Percentiles rank a stretch among this genome's conserved stretches.
phyloP scores from a whole-genome alignment of 2,113 vertebrate genomes.

The Microtus richardsoni region DNA sequence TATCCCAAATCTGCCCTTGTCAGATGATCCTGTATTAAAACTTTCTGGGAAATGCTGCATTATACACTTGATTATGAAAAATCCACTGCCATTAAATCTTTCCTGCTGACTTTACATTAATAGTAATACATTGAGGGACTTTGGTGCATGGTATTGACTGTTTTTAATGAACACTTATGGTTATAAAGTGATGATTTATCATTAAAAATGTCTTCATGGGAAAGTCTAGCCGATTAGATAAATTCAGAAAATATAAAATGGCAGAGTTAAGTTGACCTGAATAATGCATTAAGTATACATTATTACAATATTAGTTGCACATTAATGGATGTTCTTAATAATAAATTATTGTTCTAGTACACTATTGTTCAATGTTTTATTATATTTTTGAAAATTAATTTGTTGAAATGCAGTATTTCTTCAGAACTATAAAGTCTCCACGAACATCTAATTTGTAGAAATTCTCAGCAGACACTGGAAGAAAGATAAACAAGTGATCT shows the following conservation, averaged over 20 bases:
- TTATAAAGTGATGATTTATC: constrained; percentile 47
- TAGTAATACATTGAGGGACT: constrained; percentile 2
- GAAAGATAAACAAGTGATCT: neutral
- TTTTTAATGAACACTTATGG: constrained; percentile 49
- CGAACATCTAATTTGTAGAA: constrained; percentile 6
- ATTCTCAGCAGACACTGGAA: neutral
- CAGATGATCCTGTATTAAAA: neutral
- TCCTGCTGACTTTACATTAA: constrained; percentile 15
- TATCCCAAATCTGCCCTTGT: neutral
- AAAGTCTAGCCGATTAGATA: neutral
- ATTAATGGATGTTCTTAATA: neutral
- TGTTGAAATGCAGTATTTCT: neutral
- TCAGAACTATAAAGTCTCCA: neutral
- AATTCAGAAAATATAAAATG: constrained; percentile 47
- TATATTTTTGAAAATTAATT: neutral
- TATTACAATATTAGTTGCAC: neutral
- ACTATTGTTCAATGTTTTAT: neutral
- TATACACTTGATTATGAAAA: neutral
- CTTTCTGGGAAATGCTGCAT: neutral
- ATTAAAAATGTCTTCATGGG: constrained; percentile 58
- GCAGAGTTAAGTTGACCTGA: neutral
- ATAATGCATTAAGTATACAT: constrained; percentile 26
- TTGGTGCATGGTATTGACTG: constrained; percentile 36
- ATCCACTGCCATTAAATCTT: neutral
- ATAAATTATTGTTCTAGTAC: neutral